phyloP scores from a whole-genome alignment of 2,113 vertebrate species.

The pig (Sus scrofa) region T2T-Sscrofa CM000813.6:59061001-59061500 shows the following conservation, averaged over 20 bases:
- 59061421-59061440: constrained; percentile 64
- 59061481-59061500: constrained; percentile 70
- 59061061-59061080: constrained; percentile 9
- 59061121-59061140: constrained; percentile 65
- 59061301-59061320: constrained; percentile 60
- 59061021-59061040: constrained; percentile 72
- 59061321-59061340: not conserved
- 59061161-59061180: constrained; percentile 72
- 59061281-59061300: constrained; percentile 69
- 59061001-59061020: constrained; percentile 77
- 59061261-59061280: constrained; percentile 63
- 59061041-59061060: not conserved
- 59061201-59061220: constrained; percentile 65
- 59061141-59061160: constrained; percentile 33
- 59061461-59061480: constrained; percentile 57
- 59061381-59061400: constrained; percentile 63
- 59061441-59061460: constrained; percentile 67
- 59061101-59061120: constrained; percentile 61
- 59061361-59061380: not conserved
- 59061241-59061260: constrained; percentile 74
- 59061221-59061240: constrained; percentile 67
- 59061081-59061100: constrained; percentile 73
- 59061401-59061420: constrained; percentile 41
- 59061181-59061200: constrained; percentile 56
- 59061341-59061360: not conserved